Conservation (phyloP, 2,113 vertebrate species). For the Sinosuthora webbiana region DNA sequence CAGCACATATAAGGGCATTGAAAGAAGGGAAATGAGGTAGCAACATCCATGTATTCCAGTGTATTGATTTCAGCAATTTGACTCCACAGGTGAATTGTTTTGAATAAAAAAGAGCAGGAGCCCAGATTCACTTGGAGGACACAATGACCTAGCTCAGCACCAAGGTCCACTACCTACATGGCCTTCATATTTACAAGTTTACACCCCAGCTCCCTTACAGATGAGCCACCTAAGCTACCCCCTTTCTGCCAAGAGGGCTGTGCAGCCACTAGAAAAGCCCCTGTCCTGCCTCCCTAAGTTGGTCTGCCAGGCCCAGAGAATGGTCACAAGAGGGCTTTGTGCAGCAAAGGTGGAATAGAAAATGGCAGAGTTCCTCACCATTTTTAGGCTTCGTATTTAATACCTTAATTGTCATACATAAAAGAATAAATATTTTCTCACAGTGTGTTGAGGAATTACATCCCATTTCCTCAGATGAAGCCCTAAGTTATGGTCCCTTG, state of each 20-base stretch:
- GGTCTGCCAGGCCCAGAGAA: neutral
- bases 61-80: constrained; percentile 29
- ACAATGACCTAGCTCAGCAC: neutral
- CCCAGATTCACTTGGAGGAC: neutral
- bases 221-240: neutral
- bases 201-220: neutral
- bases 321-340: neutral
- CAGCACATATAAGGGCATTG: neutral
- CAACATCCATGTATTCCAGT: neutral
- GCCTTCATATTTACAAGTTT: neutral
- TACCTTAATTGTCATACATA: neutral
- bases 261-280: neutral
- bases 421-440: neutral
- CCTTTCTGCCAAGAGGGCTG: neutral
- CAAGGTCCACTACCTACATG: neutral
- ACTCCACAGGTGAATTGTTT: neutral
- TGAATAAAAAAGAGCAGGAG: neutral
- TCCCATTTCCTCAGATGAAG: neutral
- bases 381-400: neutral
- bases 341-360: neutral
- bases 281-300: neutral
- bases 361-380: neutral
- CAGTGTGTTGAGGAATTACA: neutral
- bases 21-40: constrained; percentile 35
- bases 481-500: neutral